Conservation (phyloP, 1,140 invertebrate genomes). For the Bombus terrestris region DNA sequence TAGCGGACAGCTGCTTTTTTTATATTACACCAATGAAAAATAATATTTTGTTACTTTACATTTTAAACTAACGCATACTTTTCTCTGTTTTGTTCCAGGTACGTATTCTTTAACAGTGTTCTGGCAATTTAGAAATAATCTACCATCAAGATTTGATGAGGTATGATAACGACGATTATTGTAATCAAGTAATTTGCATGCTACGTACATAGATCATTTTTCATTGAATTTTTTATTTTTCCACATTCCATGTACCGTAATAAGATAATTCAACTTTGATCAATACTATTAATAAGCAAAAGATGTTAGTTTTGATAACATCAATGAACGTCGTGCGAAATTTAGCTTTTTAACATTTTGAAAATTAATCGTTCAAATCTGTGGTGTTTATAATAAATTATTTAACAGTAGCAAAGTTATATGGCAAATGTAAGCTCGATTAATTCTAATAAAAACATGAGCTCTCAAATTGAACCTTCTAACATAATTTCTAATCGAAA, state of each 20-base stretch:
- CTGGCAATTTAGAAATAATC: not conserved
- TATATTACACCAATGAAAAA: not conserved
- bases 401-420: too few species aligned
- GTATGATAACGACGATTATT: not conserved
- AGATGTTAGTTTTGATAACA: too few species aligned
- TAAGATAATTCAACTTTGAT: not conserved
- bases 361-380: too few species aligned
- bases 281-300: not conserved
- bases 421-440: too few species aligned
- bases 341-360: too few species aligned
- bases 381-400: too few species aligned
- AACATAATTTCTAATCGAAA: too few species aligned
- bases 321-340: too few species aligned
- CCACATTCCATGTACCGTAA: too few species aligned
- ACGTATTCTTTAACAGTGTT: not conserved
- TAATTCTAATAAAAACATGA: too few species aligned
- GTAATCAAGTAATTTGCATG: not conserved
- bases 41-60: not conserved
- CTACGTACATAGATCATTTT: not conserved
- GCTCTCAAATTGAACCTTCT: too few species aligned
- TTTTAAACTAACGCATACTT: not conserved
- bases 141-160: not conserved
- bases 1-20: not conserved
- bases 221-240: not conserved
- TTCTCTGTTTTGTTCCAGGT: not conserved